A percentile compares a stretch with the other conserved stretches of the same genome.
Evolutionary conservation across 2,888 invertebrate genomes (phyloP).

Genomic region (Eulithis prunata): DNA sequence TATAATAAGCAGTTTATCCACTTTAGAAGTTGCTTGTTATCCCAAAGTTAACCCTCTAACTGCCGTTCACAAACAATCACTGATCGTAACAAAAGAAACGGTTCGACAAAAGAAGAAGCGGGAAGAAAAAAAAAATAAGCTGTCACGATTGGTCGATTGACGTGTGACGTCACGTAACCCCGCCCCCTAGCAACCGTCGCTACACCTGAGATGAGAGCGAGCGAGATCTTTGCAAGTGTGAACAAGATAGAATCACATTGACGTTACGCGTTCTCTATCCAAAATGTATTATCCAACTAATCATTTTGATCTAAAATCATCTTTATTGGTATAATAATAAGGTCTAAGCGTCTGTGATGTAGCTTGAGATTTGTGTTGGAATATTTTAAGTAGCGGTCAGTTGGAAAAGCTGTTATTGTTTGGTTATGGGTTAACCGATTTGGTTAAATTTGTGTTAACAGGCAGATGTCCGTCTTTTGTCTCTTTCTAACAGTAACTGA

Average conservation of each 20-base stretch:
- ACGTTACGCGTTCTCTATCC: conserved; percentile 42
- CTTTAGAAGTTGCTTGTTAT: conserved; percentile 60
- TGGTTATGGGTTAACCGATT: conserved; percentile 83
- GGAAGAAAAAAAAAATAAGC: conserved; percentile 65
- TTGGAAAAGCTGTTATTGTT: conserved; percentile 83
- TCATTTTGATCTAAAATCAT: conserved; percentile 30
- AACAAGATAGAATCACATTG: conserved; percentile 69
- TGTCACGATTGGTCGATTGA: conserved; percentile 66
- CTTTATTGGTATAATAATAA: background rate
- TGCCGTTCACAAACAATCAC: conserved; percentile 56
- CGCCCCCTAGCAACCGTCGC: conserved; percentile 83
- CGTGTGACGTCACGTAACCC: conserved; percentile 75
- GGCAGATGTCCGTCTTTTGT: conserved; percentile 73
- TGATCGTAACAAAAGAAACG: conserved; percentile 68
- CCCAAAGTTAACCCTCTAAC: conserved; percentile 60
- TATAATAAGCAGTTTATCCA: conserved; percentile 50
- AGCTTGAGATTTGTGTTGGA: conserved; percentile 36
- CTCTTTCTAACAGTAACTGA: conserved; percentile 60
- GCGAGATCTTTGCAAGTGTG: conserved; percentile 62
- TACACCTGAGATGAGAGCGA: conserved; percentile 79
- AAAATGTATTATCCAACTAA: conserved; percentile 43
- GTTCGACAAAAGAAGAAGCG: conserved; percentile 66
- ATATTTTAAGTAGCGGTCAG: conserved; percentile 63
- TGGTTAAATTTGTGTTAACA: conserved; percentile 82
- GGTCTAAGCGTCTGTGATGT: conserved; percentile 39